Evolutionary conservation across 2,888 invertebrate genomes (phyloP).

Genomic region (Chalcis sispes): DNA sequence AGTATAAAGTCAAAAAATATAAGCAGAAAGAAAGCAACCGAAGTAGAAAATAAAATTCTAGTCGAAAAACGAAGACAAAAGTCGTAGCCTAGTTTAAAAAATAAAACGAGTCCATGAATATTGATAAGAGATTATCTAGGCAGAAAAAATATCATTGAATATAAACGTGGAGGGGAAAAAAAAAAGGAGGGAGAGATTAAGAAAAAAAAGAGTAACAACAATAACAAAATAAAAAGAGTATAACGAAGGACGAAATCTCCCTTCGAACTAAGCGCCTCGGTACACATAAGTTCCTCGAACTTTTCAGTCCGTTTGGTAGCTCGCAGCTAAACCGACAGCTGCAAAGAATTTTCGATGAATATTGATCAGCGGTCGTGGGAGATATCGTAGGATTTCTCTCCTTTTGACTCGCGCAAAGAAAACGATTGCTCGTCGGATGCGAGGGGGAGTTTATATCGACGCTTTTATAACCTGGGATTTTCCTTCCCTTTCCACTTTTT

Average conservation of each 20-base stretch:
- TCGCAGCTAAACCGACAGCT: conserved; percentile 11
- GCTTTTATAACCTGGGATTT: too few species aligned
- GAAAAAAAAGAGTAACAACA: not conserved
- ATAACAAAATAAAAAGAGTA: too few species aligned
- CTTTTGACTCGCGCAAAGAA: too few species aligned
- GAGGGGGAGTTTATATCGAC: too few species aligned
- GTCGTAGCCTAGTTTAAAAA: conserved; percentile 1
- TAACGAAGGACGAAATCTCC: not conserved
- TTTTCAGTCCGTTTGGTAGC: not conserved
- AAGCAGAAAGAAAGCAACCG: too few species aligned
- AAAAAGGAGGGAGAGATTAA: conserved; percentile 2
- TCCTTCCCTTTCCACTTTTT: too few species aligned
- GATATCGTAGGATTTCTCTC: not conserved
- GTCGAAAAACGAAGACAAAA: not conserved
- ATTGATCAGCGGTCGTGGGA: conserved; percentile 36
- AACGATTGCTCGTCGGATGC: too few species aligned
- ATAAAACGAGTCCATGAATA: conserved; percentile 24
- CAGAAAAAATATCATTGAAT: conserved; percentile 23
- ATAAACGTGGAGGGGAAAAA: not conserved
- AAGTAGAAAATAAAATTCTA: not conserved
- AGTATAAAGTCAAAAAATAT: not conserved
- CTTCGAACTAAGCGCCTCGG: not conserved
- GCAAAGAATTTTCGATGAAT: conserved; percentile 46
- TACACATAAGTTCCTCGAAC: not conserved
- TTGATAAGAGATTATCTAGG: conserved; percentile 13